These are phyloP conservation scores for Actenoides hombroni DNA, from an alignment of 2,113 vertebrate genomes.

Conservation along the genomic window DNA sequence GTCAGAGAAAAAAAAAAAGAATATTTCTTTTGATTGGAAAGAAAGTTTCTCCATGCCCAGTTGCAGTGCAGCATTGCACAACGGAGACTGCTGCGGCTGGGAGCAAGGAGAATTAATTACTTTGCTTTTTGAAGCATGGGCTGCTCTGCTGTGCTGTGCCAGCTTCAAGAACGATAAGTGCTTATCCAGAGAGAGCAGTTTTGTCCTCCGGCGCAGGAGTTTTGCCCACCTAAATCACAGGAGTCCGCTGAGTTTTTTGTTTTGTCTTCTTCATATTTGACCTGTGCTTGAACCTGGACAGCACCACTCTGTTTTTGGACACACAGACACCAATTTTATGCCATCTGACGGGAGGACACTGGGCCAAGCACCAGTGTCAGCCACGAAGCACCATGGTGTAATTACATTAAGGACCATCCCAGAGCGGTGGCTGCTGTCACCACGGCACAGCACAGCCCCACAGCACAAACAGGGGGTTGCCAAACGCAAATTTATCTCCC, in stretches of 20 bases:
- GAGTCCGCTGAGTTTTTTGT: neutral
- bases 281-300: neutral
- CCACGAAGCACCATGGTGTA: rapidly evolving
- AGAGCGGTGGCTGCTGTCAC: neutral
- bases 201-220: neutral
- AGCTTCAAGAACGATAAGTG: slow-evolving; percentile 3
- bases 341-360: neutral
- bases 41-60: slow-evolving; percentile 30
- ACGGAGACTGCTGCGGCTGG: neutral
- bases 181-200: neutral
- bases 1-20: neutral
- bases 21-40: slow-evolving; percentile 29
- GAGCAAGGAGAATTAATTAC: slow-evolving; percentile 55
- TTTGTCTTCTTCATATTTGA: neutral
- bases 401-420: neutral
- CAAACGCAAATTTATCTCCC: neutral
- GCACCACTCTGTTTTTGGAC: rapidly evolving
- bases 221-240: neutral
- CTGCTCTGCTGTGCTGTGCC: slow-evolving; percentile 22
- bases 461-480: neutral
- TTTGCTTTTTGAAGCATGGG: slow-evolving; percentile 59
- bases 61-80: slow-evolving; percentile 19
- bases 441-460: rapidly evolving
- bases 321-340: neutral
- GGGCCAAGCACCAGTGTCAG: rapidly evolving